Base-by-base conservation (phyloP, 2,888 invertebrate species). In the Caenorhabditis imperialis region DNA sequence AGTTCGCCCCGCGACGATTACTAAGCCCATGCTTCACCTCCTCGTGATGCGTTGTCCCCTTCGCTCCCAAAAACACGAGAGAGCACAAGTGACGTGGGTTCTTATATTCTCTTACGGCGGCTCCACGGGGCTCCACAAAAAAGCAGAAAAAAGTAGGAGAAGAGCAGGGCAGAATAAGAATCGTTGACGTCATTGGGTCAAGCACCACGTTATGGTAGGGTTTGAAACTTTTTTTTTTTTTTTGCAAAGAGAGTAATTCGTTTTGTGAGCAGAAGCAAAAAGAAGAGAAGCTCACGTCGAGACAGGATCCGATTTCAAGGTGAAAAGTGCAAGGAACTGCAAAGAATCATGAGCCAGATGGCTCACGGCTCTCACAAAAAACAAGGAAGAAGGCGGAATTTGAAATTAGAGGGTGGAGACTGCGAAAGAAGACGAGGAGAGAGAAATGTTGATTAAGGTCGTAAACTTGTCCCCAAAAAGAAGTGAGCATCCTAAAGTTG, bases 171-270 rank as follows among this genome's bases (percentile, higher is more conserved):
- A n/a, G 65, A 57, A 55, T 55, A 65, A 50, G 44, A 65, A 65
- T 50, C 65, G 65, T 65, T 65, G 55, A 65, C 65, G 65, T 65
- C 65, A 65, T 18, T 57, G 65, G 65, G 65, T 65, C 65, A 65
- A 57, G 30, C 7, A 30, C 30, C 30, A 30, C 30, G 53, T 35
- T 50, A 50, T 54, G n/a, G n/a, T n/a, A n/a, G n/a, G n/a, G n/a
- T n/a, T n/a, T n/a, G n/a, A n/a, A n/a, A n/a, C n/a, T 40, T 53
- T 53, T 40, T 37, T 38, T 54, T 7, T 55, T 55, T 44, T 42
- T 44, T 44, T 55, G 33, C n/a, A n/a, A n/a, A n/a, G n/a, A n/a
- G n/a, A n/a, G n/a, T n/a, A n/a, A n/a, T n/a, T n/a, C n/a, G n/a
- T n/a, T n/a, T n/a, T n/a, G n/a, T n/a, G n/a, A n/a, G n/a, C n/a